Evolutionary conservation across 2,113 vertebrate species (phyloP).

Genomic region (Plecturocebus donacophilus): DNA sequence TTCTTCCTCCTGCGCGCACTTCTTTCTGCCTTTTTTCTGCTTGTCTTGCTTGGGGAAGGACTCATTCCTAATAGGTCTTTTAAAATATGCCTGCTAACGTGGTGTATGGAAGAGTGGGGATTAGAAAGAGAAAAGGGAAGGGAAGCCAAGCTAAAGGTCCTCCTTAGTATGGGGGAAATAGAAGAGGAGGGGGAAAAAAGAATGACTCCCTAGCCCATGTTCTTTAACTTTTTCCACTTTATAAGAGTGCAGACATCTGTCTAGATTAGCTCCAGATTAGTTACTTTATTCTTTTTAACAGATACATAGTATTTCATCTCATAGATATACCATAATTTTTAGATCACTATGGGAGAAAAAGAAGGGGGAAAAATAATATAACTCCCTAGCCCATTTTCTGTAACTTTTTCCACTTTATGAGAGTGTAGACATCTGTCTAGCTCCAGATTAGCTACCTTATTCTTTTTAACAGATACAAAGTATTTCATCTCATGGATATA

Average conservation of each 20-base stretch:
- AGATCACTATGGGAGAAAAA: neutral
- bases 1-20: neutral
- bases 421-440: neutral
- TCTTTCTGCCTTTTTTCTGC: neutral
- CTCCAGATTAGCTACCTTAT: too few relatives aligned
- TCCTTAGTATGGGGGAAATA: neutral
- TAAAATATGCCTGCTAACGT: too few relatives aligned
- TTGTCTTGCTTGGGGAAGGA: neutral
- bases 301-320: neutral
- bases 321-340: neutral
- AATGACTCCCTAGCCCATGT: neutral
- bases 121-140: neutral
- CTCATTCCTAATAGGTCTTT: neutral
- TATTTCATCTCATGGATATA: neutral
- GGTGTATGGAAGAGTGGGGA: too few relatives aligned
- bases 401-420: neutral
- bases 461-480: neutral
- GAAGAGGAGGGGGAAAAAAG: accelerated
- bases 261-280: neutral
- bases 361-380: neutral
- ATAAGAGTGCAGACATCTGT: neutral
- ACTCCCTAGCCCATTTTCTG: neutral
- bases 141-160: neutral
- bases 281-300: neutral
- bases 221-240: neutral